phyloP scores from a whole-genome alignment of 1,140 invertebrate species.

The Apolygus lucorum region DNA sequence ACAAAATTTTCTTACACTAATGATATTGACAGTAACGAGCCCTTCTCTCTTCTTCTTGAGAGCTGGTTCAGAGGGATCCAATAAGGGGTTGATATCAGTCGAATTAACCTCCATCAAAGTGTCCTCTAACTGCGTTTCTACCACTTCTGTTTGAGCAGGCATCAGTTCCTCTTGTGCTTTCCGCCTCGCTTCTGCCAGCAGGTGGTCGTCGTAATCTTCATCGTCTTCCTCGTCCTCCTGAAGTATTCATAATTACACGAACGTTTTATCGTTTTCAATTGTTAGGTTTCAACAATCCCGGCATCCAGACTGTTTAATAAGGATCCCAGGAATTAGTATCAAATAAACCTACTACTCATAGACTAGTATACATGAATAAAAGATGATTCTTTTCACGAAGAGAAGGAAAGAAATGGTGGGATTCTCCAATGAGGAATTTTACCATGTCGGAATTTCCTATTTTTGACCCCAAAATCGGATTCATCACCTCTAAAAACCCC shows the following conservation, averaged over 20 bases:
- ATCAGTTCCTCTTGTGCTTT: conserved; percentile 24
- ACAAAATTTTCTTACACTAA: conserved; percentile 61
- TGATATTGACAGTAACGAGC: conserved; percentile 56
- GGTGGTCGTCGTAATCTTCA: conserved; percentile 25
- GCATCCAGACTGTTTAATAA: too few relatives aligned
- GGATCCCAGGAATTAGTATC: too few relatives aligned
- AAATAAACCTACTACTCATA: too few relatives aligned
- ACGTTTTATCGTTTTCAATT: too few relatives aligned
- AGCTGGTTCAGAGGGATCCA: conserved; percentile 21
- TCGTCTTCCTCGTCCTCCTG: conserved; percentile 28
- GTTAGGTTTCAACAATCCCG: too few relatives aligned
- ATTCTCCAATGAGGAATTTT: too few relatives aligned
- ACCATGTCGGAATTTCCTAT: too few relatives aligned
- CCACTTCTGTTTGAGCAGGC: conserved; percentile 4
- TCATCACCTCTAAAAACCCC: too few relatives aligned
- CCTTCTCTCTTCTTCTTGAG: conserved; percentile 42
- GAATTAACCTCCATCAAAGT: not conserved
- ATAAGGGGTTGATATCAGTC: not conserved
- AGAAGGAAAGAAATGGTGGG: too few relatives aligned
- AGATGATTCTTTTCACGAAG: too few relatives aligned
- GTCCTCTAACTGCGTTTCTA: conserved; percentile 15
- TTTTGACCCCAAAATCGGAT: too few relatives aligned
- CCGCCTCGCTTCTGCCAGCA: not conserved
- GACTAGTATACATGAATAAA: too few relatives aligned
- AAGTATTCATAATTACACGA: not conserved